These are phyloP conservation scores for Drosophila aldrichi DNA, from an alignment of 2,888 invertebrate species.

Conservation along the genomic window DNA sequence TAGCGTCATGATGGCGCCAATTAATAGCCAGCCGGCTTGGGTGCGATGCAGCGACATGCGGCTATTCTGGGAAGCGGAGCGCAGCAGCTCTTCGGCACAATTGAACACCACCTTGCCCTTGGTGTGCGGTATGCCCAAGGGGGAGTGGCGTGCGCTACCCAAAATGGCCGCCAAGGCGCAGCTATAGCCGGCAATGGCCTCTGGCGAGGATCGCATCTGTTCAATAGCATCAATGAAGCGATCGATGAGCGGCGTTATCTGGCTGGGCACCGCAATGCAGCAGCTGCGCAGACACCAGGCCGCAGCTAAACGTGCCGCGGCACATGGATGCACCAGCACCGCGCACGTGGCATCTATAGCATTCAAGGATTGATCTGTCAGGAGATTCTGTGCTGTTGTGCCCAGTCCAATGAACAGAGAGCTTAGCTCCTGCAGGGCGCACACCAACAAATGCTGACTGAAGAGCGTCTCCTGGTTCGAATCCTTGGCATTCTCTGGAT, in stretches of 20 bases:
- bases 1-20: constrained; percentile 98
- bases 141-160: constrained; percentile 95
- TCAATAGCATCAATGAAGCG: constrained; percentile 95
- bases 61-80: constrained; percentile 98
- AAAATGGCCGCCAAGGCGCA: constrained; percentile 96
- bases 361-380: constrained; percentile 94
- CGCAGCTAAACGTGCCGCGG: constrained; percentile 96
- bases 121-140: constrained; percentile 97
- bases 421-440: constrained; percentile 96
- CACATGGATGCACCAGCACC: constrained; percentile 96
- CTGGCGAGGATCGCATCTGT: constrained; percentile 94
- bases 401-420: constrained; percentile 95
- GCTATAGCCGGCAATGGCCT: constrained; percentile 95
- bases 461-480: constrained; percentile 95
- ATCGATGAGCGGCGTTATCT: constrained; percentile 97
- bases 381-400: constrained; percentile 96
- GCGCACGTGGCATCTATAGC: constrained; percentile 88
- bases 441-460: constrained; percentile 95
- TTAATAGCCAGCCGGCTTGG: constrained; percentile 98
- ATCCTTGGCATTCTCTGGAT: constrained; percentile 96
- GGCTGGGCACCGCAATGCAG: constrained; percentile 97
- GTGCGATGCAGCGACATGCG: constrained; percentile 97
- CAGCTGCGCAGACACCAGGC: constrained; percentile 97
- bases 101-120: constrained; percentile 99
- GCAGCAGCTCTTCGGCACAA: constrained; percentile 97